These are phyloP conservation scores for Gallinago stenura DNA, from an alignment of 2,797 vertebrate genomes.

Conservation along the genomic window DNA sequence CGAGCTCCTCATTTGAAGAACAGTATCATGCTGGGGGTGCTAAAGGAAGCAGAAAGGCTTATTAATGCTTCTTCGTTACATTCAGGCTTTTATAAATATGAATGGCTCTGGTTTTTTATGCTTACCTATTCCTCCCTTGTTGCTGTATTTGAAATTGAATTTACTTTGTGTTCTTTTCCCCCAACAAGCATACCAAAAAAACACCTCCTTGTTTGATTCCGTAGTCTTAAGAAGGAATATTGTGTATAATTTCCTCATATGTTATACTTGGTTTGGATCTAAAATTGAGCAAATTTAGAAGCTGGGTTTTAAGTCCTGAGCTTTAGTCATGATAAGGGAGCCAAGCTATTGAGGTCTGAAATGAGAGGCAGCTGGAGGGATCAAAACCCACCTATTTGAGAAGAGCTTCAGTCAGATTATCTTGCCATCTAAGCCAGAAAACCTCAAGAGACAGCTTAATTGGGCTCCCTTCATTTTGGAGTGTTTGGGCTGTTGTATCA, in stretches of 20 bases:
- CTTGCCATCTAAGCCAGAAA: background rate
- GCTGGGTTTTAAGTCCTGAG: background rate
- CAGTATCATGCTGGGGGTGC: background rate
- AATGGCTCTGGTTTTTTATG: rapidly evolving
- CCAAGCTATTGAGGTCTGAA: background rate
- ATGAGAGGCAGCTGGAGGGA: background rate
- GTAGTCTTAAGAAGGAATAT: background rate
- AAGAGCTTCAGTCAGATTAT: background rate
- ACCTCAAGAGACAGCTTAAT: background rate
- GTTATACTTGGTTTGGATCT: background rate
- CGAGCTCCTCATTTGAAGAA: background rate
- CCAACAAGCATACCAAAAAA: background rate
- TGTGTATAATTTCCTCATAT: background rate
- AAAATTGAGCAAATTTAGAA: background rate
- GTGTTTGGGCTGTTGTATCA: background rate
- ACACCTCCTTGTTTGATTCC: background rate
- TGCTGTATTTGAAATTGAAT: background rate
- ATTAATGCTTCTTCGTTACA: background rate
- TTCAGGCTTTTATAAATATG: background rate
- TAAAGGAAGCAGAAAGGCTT: constrained; percentile 7
- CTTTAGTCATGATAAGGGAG: background rate
- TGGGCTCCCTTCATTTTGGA: background rate
- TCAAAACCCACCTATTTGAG: background rate
- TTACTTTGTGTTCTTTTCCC: background rate
- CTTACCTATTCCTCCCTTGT: background rate